Base-by-base conservation (phyloP, 2,113 vertebrate genomes). In the Propithecus coquereli region DNA sequence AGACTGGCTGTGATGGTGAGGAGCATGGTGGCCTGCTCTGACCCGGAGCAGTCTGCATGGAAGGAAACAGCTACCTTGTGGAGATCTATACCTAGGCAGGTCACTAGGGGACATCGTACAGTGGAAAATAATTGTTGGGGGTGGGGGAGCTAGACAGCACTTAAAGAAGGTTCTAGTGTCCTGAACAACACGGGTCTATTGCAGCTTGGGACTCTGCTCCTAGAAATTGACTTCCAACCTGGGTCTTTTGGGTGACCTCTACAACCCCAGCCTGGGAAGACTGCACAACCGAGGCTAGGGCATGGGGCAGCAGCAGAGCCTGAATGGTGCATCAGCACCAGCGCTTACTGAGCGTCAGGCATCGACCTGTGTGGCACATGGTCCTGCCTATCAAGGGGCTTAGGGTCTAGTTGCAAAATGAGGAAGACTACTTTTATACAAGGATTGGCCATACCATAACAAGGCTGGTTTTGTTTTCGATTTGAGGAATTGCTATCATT, bases 221-320 rank as follows among this genome's bases (percentile, higher is more conserved):
- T 27, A 76, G 40, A 90, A 87, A 76, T 37, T 18, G 13, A 18
- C 61, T 63, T 82, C 47, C 7, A 86, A 37, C 4, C 59, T 87
- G 74, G 30, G 37, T 88, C 45, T 47, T 81, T 7, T 27, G 59
- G 16, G 52, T 27, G n/a, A 32, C 18, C 25, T 50, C 18, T 37
- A 23, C 6, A 17, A n/a, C n/a, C 1, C 57, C 43, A 65, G 54
- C 34, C 89, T 37, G 43, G 61, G 86, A 68, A 90, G 74, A 34
- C 57, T 22, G 3, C 2, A 0, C 12, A 20, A 27, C 20, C 0
- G 3, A 77, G 11, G 87, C 10, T 8, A 9, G 59, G 45, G 71
- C 12, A 3, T 0, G 0, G 0, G 32, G 32, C 14, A 76, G 79
- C 54, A 7, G 71, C 25, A 11, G 34, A 20, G 54, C 4, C 18